Evolutionary conservation across 1,140 invertebrate species (phyloP).

Genomic region (Orchestia grillus): DNA sequence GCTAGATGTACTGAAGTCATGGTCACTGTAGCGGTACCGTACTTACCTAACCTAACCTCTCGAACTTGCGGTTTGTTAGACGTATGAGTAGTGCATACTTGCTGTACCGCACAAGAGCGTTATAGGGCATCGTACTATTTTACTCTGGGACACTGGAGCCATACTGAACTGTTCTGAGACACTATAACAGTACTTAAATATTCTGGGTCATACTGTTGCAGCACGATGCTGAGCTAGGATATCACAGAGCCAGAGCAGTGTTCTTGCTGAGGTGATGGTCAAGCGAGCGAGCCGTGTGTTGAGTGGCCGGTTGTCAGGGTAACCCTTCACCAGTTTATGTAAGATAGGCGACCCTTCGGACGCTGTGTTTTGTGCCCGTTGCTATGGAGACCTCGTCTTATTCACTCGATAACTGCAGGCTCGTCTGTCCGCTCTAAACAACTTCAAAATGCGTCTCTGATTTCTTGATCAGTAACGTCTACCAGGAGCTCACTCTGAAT

Average conservation of each 20-base stretch:
- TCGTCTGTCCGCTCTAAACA: background rate
- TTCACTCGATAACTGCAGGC: background rate
- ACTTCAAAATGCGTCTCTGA: background rate
- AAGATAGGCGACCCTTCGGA: background rate
- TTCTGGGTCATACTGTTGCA: background rate
- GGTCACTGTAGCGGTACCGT: background rate
- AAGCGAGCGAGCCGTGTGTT: conserved; percentile 6
- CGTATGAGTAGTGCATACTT: background rate
- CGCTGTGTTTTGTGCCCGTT: background rate
- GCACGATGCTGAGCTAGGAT: background rate
- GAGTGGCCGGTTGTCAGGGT: conserved; percentile 10
- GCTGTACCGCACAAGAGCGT: background rate
- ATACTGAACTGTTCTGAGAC: background rate
- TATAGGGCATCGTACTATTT: background rate
- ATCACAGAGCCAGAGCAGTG: background rate
- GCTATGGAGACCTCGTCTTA: background rate
- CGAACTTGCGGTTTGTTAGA: background rate
- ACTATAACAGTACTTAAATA: background rate
- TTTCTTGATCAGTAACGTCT: background rate
- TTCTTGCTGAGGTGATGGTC: background rate
- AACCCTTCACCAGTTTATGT: conserved; percentile 19
- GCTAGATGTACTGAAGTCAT: background rate
- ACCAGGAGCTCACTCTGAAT: background rate
- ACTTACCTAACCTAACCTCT: no score
- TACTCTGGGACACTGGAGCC: background rate